phyloP scores from a whole-genome alignment of 2,113 vertebrate genomes.

The Urocolius indicus region DNA sequence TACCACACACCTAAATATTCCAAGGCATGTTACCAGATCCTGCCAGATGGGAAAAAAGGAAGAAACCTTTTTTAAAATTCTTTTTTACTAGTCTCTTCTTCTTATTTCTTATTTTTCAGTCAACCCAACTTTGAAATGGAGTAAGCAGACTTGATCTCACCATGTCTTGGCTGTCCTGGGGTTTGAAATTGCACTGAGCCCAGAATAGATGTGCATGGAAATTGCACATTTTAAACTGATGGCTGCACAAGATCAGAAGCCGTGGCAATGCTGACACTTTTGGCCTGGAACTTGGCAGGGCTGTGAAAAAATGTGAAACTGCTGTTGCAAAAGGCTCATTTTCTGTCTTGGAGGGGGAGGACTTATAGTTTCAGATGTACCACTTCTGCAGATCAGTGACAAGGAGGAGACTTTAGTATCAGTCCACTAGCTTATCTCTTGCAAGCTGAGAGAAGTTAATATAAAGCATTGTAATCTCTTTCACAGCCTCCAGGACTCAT shows the following conservation, averaged over 20 bases:
- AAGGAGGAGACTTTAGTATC: slow-evolving; percentile 48
- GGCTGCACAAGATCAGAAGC: slow-evolving; percentile 69
- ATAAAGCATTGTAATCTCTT: slow-evolving; percentile 65
- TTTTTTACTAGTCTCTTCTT: background rate
- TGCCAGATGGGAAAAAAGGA: background rate
- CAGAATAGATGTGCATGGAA: slow-evolving; percentile 72
- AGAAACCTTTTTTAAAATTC: background rate
- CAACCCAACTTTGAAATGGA: slow-evolving; percentile 47
- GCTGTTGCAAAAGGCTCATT: slow-evolving; percentile 49
- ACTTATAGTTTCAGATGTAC: slow-evolving; percentile 22
- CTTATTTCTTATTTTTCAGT: slow-evolving; percentile 25
- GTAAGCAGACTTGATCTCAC: slow-evolving; percentile 69
- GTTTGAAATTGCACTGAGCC: slow-evolving; percentile 56
- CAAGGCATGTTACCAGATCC: background rate
- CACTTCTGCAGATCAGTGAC: slow-evolving; percentile 44
- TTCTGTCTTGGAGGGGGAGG: slow-evolving; percentile 40
- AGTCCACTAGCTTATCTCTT: slow-evolving; percentile 37
- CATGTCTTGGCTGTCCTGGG: slow-evolving; percentile 61
- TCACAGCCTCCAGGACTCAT: slow-evolving; percentile 69
- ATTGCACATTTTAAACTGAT: slow-evolving; percentile 73
- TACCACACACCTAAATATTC: background rate
- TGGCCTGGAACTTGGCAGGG: slow-evolving; percentile 49
- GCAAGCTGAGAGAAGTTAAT: slow-evolving; percentile 54
- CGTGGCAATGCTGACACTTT: slow-evolving; percentile 56
- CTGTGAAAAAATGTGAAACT: background rate